Percentiles rank a stretch among this genome's conserved stretches.
Evolutionary conservation across 2,113 vertebrate genomes (phyloP).

Genomic region (Pipa parva): DNA sequence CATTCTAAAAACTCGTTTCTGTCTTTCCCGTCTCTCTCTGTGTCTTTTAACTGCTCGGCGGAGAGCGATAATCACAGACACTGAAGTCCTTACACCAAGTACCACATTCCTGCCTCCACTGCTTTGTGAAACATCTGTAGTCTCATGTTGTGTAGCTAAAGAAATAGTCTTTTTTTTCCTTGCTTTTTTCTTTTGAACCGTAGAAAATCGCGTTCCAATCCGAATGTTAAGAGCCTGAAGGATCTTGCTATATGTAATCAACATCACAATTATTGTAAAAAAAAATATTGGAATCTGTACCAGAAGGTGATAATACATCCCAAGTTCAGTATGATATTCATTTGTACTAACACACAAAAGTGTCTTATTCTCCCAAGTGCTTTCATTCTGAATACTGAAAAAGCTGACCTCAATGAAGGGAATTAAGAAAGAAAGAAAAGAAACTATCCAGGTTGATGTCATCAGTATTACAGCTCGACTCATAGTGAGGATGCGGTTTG

Average conservation of each 20-base stretch:
- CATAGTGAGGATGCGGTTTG: slow-evolving; percentile 94
- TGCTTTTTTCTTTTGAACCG: slow-evolving; percentile 86
- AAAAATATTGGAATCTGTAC: slow-evolving; percentile 97
- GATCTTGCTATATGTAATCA: slow-evolving; percentile 96
- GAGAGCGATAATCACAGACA: slow-evolving; percentile 94
- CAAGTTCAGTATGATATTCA: slow-evolving; percentile 86
- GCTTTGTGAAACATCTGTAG: slow-evolving; percentile 76
- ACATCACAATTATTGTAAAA: slow-evolving; percentile 92
- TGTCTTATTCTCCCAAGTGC: slow-evolving; percentile 82
- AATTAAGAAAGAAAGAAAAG: slow-evolving; percentile 90
- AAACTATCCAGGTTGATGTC: slow-evolving; percentile 89
- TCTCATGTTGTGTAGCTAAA: slow-evolving; percentile 80
- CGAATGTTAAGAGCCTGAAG: slow-evolving; percentile 96
- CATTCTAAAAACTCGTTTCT: slow-evolving; percentile 95
- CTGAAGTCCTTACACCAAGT: slow-evolving; percentile 91
- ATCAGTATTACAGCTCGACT: slow-evolving; percentile 86
- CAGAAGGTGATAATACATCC: slow-evolving; percentile 93
- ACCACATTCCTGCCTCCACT: slow-evolving; percentile 77
- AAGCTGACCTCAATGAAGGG: slow-evolving; percentile 96
- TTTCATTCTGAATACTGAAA: slow-evolving; percentile 73
- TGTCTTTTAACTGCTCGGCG: slow-evolving; percentile 92
- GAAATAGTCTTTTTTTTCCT: slow-evolving; percentile 93
- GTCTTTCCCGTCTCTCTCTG: slow-evolving; percentile 89
- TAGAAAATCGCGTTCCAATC: slow-evolving; percentile 90
- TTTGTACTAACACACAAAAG: slow-evolving; percentile 74